phyloP scores from a whole-genome alignment of 2,113 vertebrate species.

The Alectura lathami region DNA sequence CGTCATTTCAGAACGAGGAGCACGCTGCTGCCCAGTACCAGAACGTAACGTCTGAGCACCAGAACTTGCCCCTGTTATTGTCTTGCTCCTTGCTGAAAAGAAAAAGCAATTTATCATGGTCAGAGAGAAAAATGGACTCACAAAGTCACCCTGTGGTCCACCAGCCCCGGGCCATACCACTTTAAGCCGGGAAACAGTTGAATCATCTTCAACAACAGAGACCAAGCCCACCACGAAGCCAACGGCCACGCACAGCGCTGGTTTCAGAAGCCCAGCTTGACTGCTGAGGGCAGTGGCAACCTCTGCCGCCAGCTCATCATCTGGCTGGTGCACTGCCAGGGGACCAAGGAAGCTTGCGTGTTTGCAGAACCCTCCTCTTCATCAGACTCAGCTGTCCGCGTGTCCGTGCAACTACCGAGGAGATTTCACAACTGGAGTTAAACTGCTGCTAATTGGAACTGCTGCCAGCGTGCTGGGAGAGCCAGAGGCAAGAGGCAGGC shows the following conservation, averaged over 20 bases:
- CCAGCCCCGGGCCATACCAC: neutral
- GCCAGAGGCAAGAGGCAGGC: neutral
- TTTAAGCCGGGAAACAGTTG: neutral
- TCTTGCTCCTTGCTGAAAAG: neutral
- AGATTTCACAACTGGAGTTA: constrained; percentile 1
- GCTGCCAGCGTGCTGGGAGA: neutral
- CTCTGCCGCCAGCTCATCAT: neutral
- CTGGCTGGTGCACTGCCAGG: neutral
- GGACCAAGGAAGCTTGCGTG: neutral
- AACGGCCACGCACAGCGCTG: neutral
- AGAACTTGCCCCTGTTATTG: neutral
- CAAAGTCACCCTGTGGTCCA: neutral
- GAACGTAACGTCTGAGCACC: neutral
- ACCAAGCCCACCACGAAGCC: neutral
- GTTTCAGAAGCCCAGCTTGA: neutral
- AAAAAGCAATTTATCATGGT: neutral
- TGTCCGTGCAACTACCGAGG: neutral
- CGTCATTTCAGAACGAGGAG: neutral
- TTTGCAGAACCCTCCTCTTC: neutral
- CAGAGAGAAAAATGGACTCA: neutral
- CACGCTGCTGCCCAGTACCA: constrained; percentile 15
- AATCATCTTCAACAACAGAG: neutral
- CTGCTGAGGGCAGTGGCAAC: neutral
- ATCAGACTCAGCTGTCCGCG: neutral
- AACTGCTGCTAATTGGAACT: neutral